These are phyloP conservation scores for Ispidina picta DNA, from an alignment of 2,797 vertebrate species.

Conservation along the genomic window DNA sequence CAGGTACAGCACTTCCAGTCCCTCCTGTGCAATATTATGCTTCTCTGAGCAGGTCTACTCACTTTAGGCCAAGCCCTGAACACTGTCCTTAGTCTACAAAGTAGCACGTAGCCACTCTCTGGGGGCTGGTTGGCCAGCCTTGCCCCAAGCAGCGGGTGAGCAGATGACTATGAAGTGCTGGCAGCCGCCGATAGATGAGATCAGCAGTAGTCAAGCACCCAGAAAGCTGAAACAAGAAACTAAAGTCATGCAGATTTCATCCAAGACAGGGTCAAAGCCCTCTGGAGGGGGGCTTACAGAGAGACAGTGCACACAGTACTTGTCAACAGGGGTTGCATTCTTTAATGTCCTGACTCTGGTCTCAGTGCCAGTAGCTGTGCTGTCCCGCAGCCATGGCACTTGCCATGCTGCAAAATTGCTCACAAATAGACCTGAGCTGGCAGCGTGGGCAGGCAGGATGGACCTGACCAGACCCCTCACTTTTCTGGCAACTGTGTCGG, in stretches of 20 bases:
- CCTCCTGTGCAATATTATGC: neutral
- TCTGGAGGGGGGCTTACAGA: neutral
- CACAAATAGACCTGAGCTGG: neutral
- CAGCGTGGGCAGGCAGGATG: neutral
- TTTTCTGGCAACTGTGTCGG: accelerated
- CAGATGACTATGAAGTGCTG: neutral
- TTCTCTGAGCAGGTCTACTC: neutral
- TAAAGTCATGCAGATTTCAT: neutral
- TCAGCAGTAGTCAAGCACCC: neutral
- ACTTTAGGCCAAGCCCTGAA: neutral
- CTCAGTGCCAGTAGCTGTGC: neutral
- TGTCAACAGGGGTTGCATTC: neutral
- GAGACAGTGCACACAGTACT: neutral
- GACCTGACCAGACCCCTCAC: accelerated
- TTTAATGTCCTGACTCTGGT: neutral
- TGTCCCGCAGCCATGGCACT: accelerated
- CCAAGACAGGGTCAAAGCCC: neutral
- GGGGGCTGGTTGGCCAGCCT: accelerated
- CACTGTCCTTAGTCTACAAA: accelerated
- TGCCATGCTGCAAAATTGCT: neutral
- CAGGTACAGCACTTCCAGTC: accelerated
- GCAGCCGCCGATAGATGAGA: neutral
- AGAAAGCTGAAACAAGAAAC: neutral
- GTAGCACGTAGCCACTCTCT: accelerated
- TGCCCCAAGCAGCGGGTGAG: neutral